Evolutionary conservation across 2,888 invertebrate species (phyloP).

Genomic region (Mycalesis mineus): DNA sequence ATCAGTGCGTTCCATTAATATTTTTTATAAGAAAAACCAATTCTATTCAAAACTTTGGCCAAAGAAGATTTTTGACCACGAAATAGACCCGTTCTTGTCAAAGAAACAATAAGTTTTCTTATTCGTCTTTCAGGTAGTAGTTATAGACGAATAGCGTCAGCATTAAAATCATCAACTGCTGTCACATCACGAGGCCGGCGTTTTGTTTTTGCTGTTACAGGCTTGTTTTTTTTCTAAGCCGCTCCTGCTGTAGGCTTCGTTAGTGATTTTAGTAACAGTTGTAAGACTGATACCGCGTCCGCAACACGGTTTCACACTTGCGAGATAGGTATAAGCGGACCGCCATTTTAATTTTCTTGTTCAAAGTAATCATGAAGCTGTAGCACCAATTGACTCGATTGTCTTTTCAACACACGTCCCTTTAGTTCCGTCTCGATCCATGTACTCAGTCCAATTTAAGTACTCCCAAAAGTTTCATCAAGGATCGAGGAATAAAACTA

Average conservation of each 20-base stretch:
- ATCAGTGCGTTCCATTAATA: background rate
- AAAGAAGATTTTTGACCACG: conserved; percentile 16
- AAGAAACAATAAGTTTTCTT: background rate
- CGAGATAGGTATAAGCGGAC: too few relatives aligned
- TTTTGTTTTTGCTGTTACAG: background rate
- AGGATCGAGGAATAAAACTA: too few relatives aligned
- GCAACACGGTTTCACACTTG: too few relatives aligned
- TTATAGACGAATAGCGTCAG: background rate
- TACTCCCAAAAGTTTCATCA: too few relatives aligned
- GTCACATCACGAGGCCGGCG: background rate
- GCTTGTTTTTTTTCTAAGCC: background rate
- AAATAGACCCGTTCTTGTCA: background rate
- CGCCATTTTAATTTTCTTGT: too few relatives aligned
- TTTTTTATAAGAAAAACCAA: background rate
- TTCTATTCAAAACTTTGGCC: conserved; percentile 13
- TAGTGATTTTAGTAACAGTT: background rate
- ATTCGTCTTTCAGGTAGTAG: background rate
- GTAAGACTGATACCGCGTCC: background rate
- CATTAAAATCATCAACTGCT: too few relatives aligned
- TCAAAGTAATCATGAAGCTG: too few relatives aligned
- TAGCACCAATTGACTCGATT: too few relatives aligned
- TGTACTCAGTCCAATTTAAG: too few relatives aligned
- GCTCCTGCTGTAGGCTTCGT: background rate
- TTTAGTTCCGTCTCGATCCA: too few relatives aligned
- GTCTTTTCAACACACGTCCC: too few relatives aligned